Evolutionary conservation across 2,113 vertebrate species (phyloP).

Genomic region (Myotis lucifugus): DNA sequence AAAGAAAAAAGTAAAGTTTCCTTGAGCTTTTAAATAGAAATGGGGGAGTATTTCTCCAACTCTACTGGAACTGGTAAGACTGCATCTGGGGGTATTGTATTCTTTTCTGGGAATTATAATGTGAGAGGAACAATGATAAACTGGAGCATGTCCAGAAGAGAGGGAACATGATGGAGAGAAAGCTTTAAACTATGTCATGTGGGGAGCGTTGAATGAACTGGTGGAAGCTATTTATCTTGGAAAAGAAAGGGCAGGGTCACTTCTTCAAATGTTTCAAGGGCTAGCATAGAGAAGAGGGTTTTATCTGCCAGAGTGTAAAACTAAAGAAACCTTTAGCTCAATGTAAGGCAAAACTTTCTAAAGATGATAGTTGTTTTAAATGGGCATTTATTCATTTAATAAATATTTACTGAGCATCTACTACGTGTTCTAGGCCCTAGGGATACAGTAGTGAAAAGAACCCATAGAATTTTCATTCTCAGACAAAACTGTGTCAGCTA

Average conservation of each 20-base stretch:
- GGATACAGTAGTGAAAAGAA: background rate
- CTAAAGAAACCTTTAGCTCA: background rate
- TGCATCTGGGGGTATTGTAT: background rate
- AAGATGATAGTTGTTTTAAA: background rate
- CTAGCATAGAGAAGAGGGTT: background rate
- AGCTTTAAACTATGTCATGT: background rate
- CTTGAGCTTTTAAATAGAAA: slow-evolving; percentile 16
- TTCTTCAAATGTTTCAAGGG: background rate
- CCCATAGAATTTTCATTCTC: background rate
- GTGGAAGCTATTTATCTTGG: background rate
- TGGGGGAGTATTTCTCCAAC: background rate
- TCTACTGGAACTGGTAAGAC: background rate
- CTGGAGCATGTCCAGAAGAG: background rate
- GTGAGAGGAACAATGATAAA: background rate
- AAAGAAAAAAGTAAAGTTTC: background rate
- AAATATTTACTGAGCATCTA: background rate
- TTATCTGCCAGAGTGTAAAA: background rate
- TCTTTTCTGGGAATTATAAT: slow-evolving; percentile 14
- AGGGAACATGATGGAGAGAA: background rate
- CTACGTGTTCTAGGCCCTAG: background rate
- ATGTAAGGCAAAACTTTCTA: background rate
- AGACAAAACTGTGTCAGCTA: background rate
- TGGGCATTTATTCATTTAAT: background rate
- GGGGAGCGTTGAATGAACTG: background rate
- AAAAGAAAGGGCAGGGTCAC: slow-evolving; percentile 3